Evolutionary conservation across 2,888 invertebrate species (phyloP), one percentile per base, ranked within the genome.

Genomic region (Lutraria lutraria): DNA sequence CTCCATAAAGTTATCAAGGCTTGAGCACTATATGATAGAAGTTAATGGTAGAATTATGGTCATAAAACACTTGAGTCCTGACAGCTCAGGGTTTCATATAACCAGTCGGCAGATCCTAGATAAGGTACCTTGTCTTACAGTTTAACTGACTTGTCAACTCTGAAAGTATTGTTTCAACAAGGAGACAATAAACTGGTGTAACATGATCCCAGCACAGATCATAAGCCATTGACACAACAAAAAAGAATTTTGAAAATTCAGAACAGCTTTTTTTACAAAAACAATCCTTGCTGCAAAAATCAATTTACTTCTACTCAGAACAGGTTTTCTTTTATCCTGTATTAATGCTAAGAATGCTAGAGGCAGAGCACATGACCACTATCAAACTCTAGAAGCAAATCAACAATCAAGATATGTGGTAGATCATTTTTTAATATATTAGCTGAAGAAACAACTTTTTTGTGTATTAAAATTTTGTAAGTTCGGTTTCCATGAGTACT

Each of bases 1-100:
- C 76, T 16, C 12, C 76, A 76, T 76, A 31, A 76, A 76, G 76
- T 76, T 76, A 76, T 76, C 76, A 76, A 31, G 1, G 31, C 34
- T 76, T 3, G 6, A 76, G 76, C 34, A 31, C 76, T 76, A 10
- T 19, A 76, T 1, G 31, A 12, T 34, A 15, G 76, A 76, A 31
- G 76, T 76, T 76, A 76, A 31, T 34, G 34, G 76, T 34, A 31
- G 34, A 34, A 76, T 34, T 34, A 76, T 76, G 76, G 34, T 76
- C 76, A 31, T 76, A 76, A 76, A 76, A 76, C 76, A 76, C 76
- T 76, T n/a, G 76, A 68, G 34, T 15, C 31, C 72, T 84, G 84
- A 84, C 84, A 84, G 25, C 52, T 13, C 53, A 31, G 54, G 72
- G 84, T 84, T 53, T 76, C 53, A 84, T 43, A 76, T 84, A 76